Evolutionary conservation across 2,888 invertebrate genomes (phyloP).

Genomic region (Helicoverpa assulta): DNA sequence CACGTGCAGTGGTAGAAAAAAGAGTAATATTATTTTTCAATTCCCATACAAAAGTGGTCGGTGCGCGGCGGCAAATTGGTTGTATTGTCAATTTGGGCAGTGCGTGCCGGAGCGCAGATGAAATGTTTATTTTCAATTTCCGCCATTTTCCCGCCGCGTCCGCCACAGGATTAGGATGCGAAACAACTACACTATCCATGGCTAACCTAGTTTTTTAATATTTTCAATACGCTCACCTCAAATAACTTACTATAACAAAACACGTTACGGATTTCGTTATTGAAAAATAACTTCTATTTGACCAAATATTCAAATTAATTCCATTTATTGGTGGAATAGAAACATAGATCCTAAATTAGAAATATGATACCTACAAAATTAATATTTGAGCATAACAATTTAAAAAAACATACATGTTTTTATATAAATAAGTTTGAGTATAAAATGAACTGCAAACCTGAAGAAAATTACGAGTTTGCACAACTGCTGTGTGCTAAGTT

Average conservation of each 20-base stretch:
- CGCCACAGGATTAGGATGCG: constrained; percentile 86
- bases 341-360: neutral
- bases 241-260: constrained; percentile 29
- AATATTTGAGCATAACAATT: no score
- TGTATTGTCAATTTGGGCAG: constrained; percentile 91
- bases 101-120: constrained; percentile 89
- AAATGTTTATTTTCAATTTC: constrained; percentile 91
- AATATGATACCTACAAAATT: neutral
- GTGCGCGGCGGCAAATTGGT: constrained; percentile 88
- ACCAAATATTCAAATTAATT: constrained; percentile 1
- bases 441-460: no score
- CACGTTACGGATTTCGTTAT: constrained; percentile 11
- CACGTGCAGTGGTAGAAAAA: constrained; percentile 83
- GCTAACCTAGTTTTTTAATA: constrained; percentile 66
- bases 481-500: neutral
- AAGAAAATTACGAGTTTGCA: no score
- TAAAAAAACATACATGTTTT: no score
- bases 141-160: constrained; percentile 86
- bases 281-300: constrained; percentile 9
- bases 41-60: constrained; percentile 90
- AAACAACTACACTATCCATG: constrained; percentile 75
- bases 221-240: constrained; percentile 25
- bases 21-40: constrained; percentile 90
- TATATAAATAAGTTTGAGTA: no score
- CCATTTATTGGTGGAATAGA: neutral